These are phyloP conservation scores for Drosophila lowei DNA, from an alignment of 1,140 invertebrate species.

Conservation along the genomic window DNA sequence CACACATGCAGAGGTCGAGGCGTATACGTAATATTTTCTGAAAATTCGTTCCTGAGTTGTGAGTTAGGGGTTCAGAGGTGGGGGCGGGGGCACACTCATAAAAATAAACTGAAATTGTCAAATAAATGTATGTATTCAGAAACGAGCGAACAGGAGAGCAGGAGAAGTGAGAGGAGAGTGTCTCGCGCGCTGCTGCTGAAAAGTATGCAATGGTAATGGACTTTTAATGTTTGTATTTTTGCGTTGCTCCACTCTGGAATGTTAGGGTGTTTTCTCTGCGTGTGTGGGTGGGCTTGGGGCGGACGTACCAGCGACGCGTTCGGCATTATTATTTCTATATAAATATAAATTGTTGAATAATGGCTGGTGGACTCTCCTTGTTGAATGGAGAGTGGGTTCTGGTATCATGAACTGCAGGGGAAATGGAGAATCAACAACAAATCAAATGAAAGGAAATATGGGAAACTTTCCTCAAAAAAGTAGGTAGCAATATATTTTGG, in stretches of 20 bases:
- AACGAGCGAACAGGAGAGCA: not conserved
- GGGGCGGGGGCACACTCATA: conserved; percentile 24
- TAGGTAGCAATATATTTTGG: too few relatives aligned
- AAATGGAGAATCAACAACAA: not conserved
- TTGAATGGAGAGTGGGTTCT: not conserved
- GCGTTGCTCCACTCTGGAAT: conserved; percentile 12
- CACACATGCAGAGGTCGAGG: conserved; percentile 31
- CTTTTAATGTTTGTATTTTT: conserved; percentile 70
- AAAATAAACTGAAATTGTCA: conserved; percentile 48
- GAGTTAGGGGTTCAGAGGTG: conserved; percentile 7
- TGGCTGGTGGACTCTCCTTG: conserved; percentile 12
- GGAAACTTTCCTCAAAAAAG: too few relatives aligned
- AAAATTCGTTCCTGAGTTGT: conserved; percentile 32
- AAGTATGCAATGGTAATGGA: conserved; percentile 68
- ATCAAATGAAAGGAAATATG: not conserved
- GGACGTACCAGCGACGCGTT: conserved; percentile 17
- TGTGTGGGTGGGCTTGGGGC: not conserved
- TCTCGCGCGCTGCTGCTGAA: conserved; percentile 40
- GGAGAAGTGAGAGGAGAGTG: conserved; percentile 12
- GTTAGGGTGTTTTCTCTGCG: conserved; percentile 4
- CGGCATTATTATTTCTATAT: conserved; percentile 36
- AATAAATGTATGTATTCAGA: conserved; percentile 69
- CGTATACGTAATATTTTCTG: conserved; percentile 62
- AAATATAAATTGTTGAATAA: conserved; percentile 19
- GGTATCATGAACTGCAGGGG: not conserved